phyloP scores from a whole-genome alignment of 1,140 invertebrate genomes.

The Caerostris darwini region DNA sequence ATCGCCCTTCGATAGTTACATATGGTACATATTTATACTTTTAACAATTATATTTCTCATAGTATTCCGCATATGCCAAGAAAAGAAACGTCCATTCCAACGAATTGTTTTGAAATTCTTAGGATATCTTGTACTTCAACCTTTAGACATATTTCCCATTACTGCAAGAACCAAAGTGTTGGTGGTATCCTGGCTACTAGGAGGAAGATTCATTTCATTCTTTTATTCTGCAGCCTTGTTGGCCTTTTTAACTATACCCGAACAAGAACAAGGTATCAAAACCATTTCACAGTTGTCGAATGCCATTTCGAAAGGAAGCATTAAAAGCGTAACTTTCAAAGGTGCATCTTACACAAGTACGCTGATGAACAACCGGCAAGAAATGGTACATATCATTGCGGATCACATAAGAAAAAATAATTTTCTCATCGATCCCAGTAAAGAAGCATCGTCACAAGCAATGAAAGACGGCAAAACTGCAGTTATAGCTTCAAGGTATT shows the following conservation, averaged over 20 bases:
- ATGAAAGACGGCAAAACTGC: neutral
- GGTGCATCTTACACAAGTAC: neutral
- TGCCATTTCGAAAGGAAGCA: neutral
- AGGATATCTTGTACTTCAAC: neutral
- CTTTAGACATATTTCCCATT: constrained; percentile 16
- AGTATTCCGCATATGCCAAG: neutral
- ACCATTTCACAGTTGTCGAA: neutral
- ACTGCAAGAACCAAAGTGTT: neutral
- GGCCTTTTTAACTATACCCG: constrained; percentile 49
- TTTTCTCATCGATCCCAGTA: neutral
- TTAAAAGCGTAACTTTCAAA: constrained; percentile 5
- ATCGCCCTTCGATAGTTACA: neutral
- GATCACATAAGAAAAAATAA: constrained; percentile 25
- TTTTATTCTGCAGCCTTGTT: constrained; percentile 28
- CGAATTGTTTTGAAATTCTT: neutral
- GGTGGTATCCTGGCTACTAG: neutral
- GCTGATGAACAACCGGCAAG: neutral
- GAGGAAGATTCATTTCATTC: neutral
- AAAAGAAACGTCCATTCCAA: neutral
- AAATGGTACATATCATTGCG: neutral
- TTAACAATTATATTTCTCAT: neutral
- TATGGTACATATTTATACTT: neutral
- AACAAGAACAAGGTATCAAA: neutral
- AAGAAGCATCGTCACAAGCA: neutral
- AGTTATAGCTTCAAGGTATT: constrained; percentile 14